Evolutionary conservation across 2,888 invertebrate species (phyloP).

Genomic region (Flabesymbios commensalis): DNA sequence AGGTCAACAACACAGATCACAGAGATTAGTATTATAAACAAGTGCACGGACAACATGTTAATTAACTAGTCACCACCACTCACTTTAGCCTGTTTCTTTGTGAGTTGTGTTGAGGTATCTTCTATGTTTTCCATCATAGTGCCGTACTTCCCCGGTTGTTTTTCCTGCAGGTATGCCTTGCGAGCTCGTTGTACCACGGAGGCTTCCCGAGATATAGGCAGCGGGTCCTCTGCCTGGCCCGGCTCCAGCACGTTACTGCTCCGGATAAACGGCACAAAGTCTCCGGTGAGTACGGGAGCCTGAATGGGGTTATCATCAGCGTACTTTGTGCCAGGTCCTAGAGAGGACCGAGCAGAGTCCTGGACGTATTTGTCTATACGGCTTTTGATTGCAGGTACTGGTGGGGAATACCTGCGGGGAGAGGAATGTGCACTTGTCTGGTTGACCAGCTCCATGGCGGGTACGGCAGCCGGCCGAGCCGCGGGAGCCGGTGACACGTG

Average conservation of each 20-base stretch:
- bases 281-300: constrained; percentile 37
- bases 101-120: not conserved
- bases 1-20: too few species aligned
- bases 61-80: not conserved
- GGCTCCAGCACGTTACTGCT: constrained; percentile 58
- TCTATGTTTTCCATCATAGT: constrained; percentile 35
- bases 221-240: constrained; percentile 47
- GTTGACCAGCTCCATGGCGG: too few species aligned
- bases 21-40: too few species aligned
- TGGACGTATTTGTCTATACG: constrained; percentile 5
- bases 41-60: too few species aligned
- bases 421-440: not conserved
- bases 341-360: not conserved
- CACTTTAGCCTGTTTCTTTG: not conserved
- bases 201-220: constrained; percentile 55
- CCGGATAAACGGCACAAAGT: constrained; percentile 57
- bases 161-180: constrained; percentile 49
- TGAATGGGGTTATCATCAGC: constrained; percentile 20
- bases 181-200: constrained; percentile 49
- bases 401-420: constrained; percentile 19
- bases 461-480: too few species aligned
- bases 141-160: constrained; percentile 55
- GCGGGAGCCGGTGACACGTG: too few species aligned
- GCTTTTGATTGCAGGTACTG: constrained; percentile 26
- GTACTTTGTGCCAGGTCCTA: constrained; percentile 16